Evolutionary conservation across 2,797 vertebrate genomes (phyloP).

Genomic region (Rhincodon typus): DNA sequence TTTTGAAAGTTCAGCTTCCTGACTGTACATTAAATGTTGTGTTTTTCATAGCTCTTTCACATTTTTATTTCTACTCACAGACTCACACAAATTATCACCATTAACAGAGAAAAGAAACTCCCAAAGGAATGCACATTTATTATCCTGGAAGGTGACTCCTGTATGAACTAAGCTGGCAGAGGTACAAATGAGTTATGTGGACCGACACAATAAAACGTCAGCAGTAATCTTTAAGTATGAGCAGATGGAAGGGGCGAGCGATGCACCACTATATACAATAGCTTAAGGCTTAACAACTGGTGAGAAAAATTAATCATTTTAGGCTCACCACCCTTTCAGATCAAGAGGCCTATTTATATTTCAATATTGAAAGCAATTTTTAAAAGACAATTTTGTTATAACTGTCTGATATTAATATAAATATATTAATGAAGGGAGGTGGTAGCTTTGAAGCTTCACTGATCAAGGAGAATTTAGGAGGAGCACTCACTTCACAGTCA

Average conservation of each 20-base stretch:
- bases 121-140: background rate
- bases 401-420: background rate
- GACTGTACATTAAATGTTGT: too few species aligned
- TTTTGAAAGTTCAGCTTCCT: background rate
- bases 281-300: background rate
- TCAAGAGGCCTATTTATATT: background rate
- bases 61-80: background rate
- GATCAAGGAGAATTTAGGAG: background rate
- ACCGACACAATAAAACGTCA: background rate
- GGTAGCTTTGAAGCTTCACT: background rate
- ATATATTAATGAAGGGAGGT: background rate
- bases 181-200: background rate
- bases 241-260: background rate
- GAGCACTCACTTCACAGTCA: background rate
- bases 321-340: background rate
- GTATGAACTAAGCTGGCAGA: background rate
- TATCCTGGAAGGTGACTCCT: background rate
- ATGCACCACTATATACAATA: background rate
- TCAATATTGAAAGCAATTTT: slow-evolving; percentile 13
- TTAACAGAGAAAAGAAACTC: background rate
- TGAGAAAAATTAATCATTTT: slow-evolving; percentile 3
- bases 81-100: background rate
- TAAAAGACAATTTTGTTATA: background rate
- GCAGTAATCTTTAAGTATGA: background rate
- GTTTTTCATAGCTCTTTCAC: background rate